Percentiles rank a stretch among this genome's conserved stretches.
phyloP scores from a whole-genome alignment of 1,140 invertebrate genomes.

The Nautilus pompilius region DNA sequence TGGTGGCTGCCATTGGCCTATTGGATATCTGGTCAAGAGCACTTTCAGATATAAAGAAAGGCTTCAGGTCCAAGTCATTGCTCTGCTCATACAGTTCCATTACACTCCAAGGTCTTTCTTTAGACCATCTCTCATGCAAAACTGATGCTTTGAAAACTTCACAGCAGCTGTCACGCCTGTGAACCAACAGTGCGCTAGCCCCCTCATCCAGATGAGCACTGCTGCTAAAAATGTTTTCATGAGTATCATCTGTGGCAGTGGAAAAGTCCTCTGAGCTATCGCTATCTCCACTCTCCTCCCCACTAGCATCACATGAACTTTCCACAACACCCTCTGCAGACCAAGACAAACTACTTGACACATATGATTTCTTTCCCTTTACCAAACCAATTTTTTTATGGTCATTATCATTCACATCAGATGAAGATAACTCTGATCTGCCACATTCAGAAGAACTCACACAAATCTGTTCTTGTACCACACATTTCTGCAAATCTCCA shows the following conservation, averaged over 20 bases:
- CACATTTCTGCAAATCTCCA: no score
- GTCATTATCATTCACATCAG: no score
- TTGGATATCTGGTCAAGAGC: slow-evolving; percentile 59
- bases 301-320: slow-evolving; percentile 76
- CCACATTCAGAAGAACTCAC: no score
- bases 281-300: slow-evolving; percentile 68
- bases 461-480: no score
- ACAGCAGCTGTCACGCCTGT: no score
- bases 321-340: slow-evolving; percentile 19
- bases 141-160: no score
- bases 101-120: slow-evolving; percentile 76
- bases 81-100: slow-evolving; percentile 73
- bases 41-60: slow-evolving; percentile 80
- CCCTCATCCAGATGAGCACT: slow-evolving; percentile 22
- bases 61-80: slow-evolving; percentile 55
- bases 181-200: no score
- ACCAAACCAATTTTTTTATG: no score
- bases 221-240: slow-evolving; percentile 31
- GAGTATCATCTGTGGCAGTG: slow-evolving; percentile 30
- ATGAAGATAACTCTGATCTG: no score
- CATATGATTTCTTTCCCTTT: no score
- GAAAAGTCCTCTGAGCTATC: slow-evolving; percentile 28
- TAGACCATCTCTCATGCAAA: slow-evolving; percentile 1
- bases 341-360: not conserved
- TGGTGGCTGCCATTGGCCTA: slow-evolving; percentile 23